Evolutionary conservation across 2,888 invertebrate genomes (phyloP).

Genomic region (Tenthredo amoena): DNA sequence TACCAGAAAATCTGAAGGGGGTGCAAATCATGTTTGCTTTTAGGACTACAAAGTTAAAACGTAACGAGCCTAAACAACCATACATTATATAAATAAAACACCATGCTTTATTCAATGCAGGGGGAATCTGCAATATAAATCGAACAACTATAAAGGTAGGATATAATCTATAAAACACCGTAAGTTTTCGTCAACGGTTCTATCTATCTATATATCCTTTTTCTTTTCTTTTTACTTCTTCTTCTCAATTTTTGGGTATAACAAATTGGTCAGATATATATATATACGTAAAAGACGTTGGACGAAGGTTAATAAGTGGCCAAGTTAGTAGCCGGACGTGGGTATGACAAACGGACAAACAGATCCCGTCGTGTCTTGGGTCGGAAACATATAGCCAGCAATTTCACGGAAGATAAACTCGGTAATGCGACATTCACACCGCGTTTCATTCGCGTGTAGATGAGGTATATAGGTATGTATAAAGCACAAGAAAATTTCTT

Average conservation of each 20-base stretch:
- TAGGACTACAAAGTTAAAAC: slow-evolving; percentile 50
- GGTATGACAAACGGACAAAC: slow-evolving; percentile 36
- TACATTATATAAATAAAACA: slow-evolving; percentile 17
- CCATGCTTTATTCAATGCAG: background rate
- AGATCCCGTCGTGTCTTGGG: slow-evolving; percentile 19
- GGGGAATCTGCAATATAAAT: background rate
- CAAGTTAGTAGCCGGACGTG: slow-evolving; percentile 34
- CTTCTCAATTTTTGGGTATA: background rate
- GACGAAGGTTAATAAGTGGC: slow-evolving; percentile 22
- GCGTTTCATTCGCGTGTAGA: background rate
- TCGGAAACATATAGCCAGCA: slow-evolving; percentile 58
- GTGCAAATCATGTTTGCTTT: slow-evolving; percentile 44
- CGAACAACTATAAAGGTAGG: background rate
- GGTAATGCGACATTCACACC: slow-evolving; percentile 51
- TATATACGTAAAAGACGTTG: background rate
- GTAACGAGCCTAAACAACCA: slow-evolving; percentile 33
- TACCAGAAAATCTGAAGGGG: background rate
- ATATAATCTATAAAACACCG: no score
- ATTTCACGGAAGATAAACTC: slow-evolving; percentile 64
- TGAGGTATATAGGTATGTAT: background rate
- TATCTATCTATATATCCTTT: background rate
- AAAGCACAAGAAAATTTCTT: background rate
- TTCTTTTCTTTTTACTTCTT: background rate
- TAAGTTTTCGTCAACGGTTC: background rate
- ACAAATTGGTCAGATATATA: slow-evolving; percentile 1